A percentile compares a stretch with the other conserved stretches of the same genome.
Evolutionary conservation across 2,888 invertebrate genomes (phyloP).

Genomic region (Lomographa bimaculata): DNA sequence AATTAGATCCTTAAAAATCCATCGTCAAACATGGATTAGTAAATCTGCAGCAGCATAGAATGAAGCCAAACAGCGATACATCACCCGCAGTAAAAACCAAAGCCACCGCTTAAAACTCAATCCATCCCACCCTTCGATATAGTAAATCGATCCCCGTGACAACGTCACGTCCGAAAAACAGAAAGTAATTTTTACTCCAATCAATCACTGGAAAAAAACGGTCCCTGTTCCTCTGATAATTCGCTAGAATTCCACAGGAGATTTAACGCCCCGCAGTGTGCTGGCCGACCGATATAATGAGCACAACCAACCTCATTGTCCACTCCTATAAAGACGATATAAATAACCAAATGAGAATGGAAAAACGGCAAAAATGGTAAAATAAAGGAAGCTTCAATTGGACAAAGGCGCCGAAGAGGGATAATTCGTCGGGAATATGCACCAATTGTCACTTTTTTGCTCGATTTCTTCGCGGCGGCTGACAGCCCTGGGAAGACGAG

Average conservation of each 20-base stretch:
- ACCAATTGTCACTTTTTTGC: slow-evolving; percentile 81
- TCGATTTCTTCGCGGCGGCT: slow-evolving; percentile 63
- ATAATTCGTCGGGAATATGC: slow-evolving; percentile 82
- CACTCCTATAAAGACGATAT: slow-evolving; percentile 74
- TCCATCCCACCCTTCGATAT: slow-evolving; percentile 40
- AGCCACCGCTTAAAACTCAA: slow-evolving; percentile 47
- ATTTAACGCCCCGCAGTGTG: slow-evolving; percentile 76
- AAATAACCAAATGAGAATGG: slow-evolving; percentile 83
- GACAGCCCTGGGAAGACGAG: slow-evolving; percentile 59
- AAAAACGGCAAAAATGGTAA: slow-evolving; percentile 80
- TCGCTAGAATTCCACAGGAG: slow-evolving; percentile 80
- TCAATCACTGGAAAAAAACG: slow-evolving; percentile 79
- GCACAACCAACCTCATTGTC: slow-evolving; percentile 59
- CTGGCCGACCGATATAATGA: slow-evolving; percentile 78
- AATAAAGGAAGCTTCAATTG: slow-evolving; percentile 79
- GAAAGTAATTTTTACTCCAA: slow-evolving; percentile 79
- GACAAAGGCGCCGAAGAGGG: slow-evolving; percentile 80
- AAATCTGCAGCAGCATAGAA: too few species aligned
- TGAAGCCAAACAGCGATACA: slow-evolving; percentile 19
- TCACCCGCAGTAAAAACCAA: slow-evolving; percentile 23
- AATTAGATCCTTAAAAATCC: too few species aligned
- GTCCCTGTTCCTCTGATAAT: slow-evolving; percentile 71
- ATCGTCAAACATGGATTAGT: too few species aligned
- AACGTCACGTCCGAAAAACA: slow-evolving; percentile 54
- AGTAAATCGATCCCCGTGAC: slow-evolving; percentile 51